These are phyloP conservation scores for Zapornia atra DNA, from an alignment of 2,113 vertebrate genomes.

Conservation along the genomic window DNA sequence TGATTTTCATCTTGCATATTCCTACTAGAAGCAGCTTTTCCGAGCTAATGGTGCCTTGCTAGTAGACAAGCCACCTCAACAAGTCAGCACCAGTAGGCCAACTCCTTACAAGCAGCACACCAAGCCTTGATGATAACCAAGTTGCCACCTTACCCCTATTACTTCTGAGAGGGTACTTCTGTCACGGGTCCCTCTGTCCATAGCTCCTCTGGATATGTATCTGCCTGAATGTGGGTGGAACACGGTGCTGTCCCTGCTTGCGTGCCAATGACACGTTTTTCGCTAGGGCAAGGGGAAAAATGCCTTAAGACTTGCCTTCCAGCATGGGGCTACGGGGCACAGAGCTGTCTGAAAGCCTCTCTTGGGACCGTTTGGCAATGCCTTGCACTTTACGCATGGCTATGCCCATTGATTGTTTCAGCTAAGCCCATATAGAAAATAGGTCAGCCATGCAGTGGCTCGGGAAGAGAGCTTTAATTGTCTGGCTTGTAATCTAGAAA, in stretches of 20 bases:
- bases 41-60: background rate
- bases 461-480: background rate
- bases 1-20: background rate
- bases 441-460: conserved; percentile 44
- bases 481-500: background rate
- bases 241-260: background rate
- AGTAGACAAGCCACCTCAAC: background rate
- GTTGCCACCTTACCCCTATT: background rate
- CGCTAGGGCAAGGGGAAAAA: background rate
- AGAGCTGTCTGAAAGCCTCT: background rate
- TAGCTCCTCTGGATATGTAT: background rate
- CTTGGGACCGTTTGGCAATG: background rate
- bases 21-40: background rate
- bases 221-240: background rate
- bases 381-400: background rate
- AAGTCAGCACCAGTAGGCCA: background rate
- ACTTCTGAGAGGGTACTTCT: background rate
- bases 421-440: conserved; percentile 21
- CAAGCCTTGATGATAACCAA: background rate
- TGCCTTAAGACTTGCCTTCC: background rate
- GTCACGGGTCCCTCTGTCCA: background rate
- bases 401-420: conserved; percentile 30
- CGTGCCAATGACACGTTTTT: background rate
- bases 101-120: background rate
- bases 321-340: background rate